phyloP scores from a whole-genome alignment of 1,140 invertebrate genomes.

The Tetranychus cinnabarinus region DNA sequence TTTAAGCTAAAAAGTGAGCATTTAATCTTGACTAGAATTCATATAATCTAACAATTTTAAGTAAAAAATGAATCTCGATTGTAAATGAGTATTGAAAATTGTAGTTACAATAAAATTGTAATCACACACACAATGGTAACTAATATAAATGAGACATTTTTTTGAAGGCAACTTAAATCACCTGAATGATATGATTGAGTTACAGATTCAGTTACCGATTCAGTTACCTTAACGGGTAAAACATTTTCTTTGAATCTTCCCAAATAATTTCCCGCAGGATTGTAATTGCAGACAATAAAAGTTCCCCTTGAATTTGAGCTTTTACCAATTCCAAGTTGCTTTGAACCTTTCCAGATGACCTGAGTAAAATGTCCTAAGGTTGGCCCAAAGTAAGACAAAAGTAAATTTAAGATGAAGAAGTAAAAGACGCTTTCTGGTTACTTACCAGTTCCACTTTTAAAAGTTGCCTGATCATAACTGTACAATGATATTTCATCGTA shows the following conservation, averaged over 20 bases:
- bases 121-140: too few species aligned
- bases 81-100: too few species aligned
- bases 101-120: too few species aligned
- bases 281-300: neutral
- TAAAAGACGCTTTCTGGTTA: neutral
- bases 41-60: too few species aligned
- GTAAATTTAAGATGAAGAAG: neutral
- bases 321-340: constrained; percentile 44
- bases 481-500: neutral
- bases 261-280: neutral
- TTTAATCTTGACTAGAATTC: too few species aligned
- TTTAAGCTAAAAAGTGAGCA: too few species aligned
- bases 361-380: constrained; percentile 20
- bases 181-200: too few species aligned
- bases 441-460: neutral
- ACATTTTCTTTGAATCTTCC: neutral
- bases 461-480: neutral
- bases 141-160: too few species aligned
- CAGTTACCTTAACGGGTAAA: neutral
- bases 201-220: too few species aligned
- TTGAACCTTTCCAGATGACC: constrained; percentile 40
- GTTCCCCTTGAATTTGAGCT: constrained; percentile 21
- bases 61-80: too few species aligned
- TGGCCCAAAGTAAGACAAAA: neutral
- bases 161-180: too few species aligned